Evolutionary conservation across 37 sponge, comb jelly and placozoan genomes (phyloP).

Genomic region (Beroe forskalii): DNA sequence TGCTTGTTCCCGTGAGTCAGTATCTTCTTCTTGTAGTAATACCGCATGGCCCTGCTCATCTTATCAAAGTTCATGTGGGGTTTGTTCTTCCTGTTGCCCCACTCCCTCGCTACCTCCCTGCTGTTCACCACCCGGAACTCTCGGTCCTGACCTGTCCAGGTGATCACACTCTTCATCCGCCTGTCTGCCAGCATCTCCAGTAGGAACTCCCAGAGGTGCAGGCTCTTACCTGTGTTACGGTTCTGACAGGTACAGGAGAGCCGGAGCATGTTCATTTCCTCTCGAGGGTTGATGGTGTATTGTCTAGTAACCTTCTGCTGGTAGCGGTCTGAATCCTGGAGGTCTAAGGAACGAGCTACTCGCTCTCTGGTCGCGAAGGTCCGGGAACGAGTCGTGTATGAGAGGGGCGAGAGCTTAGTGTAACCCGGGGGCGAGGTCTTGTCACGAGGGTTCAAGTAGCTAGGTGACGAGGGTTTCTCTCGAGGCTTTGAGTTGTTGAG

Average conservation of each 20-base stretch:
- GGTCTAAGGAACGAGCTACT: background rate
- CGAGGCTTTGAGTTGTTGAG: background rate
- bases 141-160: constrained; percentile 38
- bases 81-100: constrained; percentile 63
- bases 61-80: constrained; percentile 67
- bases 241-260: constrained; percentile 54
- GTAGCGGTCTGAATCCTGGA: background rate
- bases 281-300: background rate
- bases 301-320: background rate
- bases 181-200: constrained; percentile 56
- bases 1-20: constrained; percentile 61
- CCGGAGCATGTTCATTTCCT: constrained; percentile 53
- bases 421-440: background rate
- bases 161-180: constrained; percentile 52
- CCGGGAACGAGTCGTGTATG: too few relatives aligned
- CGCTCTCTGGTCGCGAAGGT: background rate
- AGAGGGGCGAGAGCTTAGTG: background rate
- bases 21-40: constrained; percentile 64
- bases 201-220: constrained; percentile 55
- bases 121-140: constrained; percentile 62
- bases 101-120: constrained; percentile 59
- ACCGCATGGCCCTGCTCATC: constrained; percentile 61
- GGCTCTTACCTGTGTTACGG: constrained; percentile 31
- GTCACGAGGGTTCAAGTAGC: too few relatives aligned
- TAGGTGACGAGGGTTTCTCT: background rate